Percentiles rank a stretch among this genome's conserved stretches.
Evolutionary conservation across 2,888 invertebrate species (phyloP).

Genomic region (Dolomedes plantarius): DNA sequence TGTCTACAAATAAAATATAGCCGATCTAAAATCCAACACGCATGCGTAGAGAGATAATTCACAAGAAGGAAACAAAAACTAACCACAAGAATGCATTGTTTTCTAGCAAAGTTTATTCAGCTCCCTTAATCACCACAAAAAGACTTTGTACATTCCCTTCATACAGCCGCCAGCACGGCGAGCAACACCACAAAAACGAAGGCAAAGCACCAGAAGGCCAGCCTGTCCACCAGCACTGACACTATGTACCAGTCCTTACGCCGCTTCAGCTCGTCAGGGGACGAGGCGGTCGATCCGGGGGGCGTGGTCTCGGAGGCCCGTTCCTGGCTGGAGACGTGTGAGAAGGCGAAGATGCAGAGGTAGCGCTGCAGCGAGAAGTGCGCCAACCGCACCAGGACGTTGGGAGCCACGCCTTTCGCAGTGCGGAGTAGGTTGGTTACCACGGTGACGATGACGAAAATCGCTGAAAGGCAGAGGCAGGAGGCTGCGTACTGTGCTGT

Average conservation of each 20-base stretch:
- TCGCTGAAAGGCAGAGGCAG: constrained; percentile 26
- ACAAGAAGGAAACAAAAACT: too few species aligned
- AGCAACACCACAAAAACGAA: constrained; percentile 17
- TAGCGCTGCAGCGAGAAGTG: background rate
- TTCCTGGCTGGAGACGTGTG: background rate
- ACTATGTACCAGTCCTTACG: constrained; percentile 19
- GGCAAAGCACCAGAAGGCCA: constrained; percentile 20
- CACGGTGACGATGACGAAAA: constrained; percentile 24
- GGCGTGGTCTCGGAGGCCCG: background rate
- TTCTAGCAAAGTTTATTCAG: too few species aligned
- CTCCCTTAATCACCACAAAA: too few species aligned
- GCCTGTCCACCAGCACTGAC: constrained; percentile 29
- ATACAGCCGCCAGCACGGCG: constrained; percentile 18
- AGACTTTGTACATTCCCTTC: too few species aligned
- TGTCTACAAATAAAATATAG: too few species aligned
- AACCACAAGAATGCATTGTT: too few species aligned
- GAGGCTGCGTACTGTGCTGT: constrained; percentile 33
- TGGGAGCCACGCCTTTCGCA: background rate
- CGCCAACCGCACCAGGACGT: background rate
- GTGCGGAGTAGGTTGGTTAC: background rate
- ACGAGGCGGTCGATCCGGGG: background rate
- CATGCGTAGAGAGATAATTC: too few species aligned
- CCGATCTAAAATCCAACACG: too few species aligned
- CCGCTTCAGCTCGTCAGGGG: constrained; percentile 1
- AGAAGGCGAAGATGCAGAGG: background rate